Base-by-base conservation (phyloP, 2,797 vertebrate species). In the Sebastolobus alascanus region DNA sequence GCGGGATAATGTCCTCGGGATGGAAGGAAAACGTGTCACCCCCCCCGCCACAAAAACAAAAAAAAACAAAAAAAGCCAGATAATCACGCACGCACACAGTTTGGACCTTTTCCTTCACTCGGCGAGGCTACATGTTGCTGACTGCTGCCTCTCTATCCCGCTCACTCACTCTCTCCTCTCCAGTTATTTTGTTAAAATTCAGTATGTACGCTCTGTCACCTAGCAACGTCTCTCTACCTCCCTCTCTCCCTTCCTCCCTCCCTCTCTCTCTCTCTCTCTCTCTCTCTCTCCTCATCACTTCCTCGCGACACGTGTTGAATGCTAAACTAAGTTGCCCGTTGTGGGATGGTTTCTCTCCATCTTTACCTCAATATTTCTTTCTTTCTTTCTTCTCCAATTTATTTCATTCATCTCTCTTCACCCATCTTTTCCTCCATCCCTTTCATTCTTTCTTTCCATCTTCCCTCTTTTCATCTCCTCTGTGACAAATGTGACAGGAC, bases 181-280 rank as follows among this genome's bases (percentile, higher is more conserved):
- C 84, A 82, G 80, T 94, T 93, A 93, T 92, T 95, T 94, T 92
- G 94, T 96, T 96, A 96, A 95, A 94, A 96, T 96, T 95, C 95
- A 94, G 94, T 96, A 96, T 96, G 94, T 95, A 96, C 92, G 94
- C 94, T 92, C 93, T 91, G 94, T 95, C 94, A 93, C 95, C 93
- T 96, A 95, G 95, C 94, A 95, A 95, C 95, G 75, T 83, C 84
- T 82, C 93, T 87, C 90, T 58, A 38, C 40, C 89, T 80, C 85
- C 50, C 90, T 78, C 87, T 52, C 84, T 78, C 77, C 60, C 87
- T 70, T 14, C 8, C 75, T 58, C 46, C 13, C 73, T 75, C 73
- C 37, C 59, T 74, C 68, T 37, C 52, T 74, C 84, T 27, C 70
- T 60, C 78, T 66, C 86, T 77, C 90, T 35, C 74, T 73, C 71